Evolutionary conservation across 2,888 invertebrate genomes (phyloP).

Genomic region (Tillus elongatus): DNA sequence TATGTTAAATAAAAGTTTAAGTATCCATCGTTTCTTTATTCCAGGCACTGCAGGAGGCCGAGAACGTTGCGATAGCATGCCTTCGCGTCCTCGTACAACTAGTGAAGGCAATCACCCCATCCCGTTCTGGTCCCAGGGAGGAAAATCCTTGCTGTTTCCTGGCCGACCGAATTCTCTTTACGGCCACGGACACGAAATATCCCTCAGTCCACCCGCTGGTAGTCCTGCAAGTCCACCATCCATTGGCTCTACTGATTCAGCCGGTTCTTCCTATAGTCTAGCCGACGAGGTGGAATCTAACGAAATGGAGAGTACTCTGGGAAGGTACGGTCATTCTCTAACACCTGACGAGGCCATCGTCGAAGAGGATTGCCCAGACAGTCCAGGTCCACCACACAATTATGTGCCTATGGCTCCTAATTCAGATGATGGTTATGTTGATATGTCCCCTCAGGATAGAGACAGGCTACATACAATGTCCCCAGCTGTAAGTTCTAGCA

Average conservation of each 20-base stretch:
- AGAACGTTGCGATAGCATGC: conserved; percentile 76
- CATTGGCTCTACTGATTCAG: conserved; percentile 54
- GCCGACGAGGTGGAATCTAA: conserved; percentile 51
- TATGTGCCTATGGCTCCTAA: conserved; percentile 62
- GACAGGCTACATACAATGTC: conserved; percentile 41
- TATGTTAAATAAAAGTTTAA: too few species aligned
- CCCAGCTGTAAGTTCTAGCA: conserved; percentile 60
- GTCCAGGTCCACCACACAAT: conserved; percentile 24
- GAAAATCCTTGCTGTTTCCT: conserved; percentile 33
- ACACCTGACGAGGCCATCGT: conserved; percentile 57
- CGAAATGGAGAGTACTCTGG: conserved; percentile 23
- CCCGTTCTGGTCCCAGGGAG: conserved; percentile 28
- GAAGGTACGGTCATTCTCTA: conserved; percentile 45
- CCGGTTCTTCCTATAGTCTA: conserved; percentile 59
- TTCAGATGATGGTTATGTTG: conserved; percentile 48
- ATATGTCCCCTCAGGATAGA: conserved; percentile 44
- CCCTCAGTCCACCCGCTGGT: conserved; percentile 11
- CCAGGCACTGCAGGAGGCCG: too few species aligned
- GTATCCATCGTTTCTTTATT: too few species aligned
- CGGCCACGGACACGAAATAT: conserved; percentile 39
- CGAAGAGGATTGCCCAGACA: conserved; percentile 51
- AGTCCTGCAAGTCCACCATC: conserved; percentile 52
- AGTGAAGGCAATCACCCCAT: conserved; percentile 48
- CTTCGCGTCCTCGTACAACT: conserved; percentile 59
- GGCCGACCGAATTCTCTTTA: conserved; percentile 42